phyloP scores from a whole-genome alignment of 2,113 vertebrate genomes.

The Indri indri region DNA sequence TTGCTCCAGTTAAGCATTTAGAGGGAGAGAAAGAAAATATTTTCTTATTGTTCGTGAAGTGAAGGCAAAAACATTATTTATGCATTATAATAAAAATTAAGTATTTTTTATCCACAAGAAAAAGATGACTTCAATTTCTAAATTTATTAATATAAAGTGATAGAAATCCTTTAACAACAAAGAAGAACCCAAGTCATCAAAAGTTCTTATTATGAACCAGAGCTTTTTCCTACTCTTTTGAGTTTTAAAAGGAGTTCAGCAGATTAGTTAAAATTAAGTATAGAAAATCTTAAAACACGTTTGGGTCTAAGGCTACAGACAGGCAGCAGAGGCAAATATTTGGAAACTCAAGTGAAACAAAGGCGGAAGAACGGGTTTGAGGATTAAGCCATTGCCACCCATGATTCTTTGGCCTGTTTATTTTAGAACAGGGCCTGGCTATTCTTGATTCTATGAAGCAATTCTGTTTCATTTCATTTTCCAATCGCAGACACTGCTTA shows the following conservation, averaged over 20 bases:
- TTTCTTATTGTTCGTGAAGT: not conserved
- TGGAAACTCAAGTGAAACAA: constrained; percentile 42
- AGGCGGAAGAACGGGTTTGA: constrained; percentile 60
- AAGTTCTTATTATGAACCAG: not conserved
- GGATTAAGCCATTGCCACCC: constrained; percentile 53
- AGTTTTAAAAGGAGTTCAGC: not conserved
- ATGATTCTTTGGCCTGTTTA: constrained; percentile 54
- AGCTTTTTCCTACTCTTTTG: not conserved
- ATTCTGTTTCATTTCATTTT: constrained; percentile 72
- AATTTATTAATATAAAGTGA: not conserved
- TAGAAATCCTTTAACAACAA: not conserved
- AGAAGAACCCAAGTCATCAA: not conserved
- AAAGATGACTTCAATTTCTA: not conserved
- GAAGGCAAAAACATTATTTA: not conserved
- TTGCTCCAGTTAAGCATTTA: not conserved
- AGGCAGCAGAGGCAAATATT: constrained; percentile 58
- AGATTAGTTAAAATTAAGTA: not conserved
- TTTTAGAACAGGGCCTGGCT: constrained; percentile 56
- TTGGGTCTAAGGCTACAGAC: not conserved
- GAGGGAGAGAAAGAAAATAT: not conserved
- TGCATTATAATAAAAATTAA: not conserved
- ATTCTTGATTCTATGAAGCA: constrained; percentile 39
- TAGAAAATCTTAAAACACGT: not conserved
- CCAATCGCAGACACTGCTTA: constrained; percentile 53
- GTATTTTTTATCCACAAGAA: not conserved